Base-by-base conservation (phyloP, 1,140 invertebrate species). In the Tetragonula clypearis region DNA sequence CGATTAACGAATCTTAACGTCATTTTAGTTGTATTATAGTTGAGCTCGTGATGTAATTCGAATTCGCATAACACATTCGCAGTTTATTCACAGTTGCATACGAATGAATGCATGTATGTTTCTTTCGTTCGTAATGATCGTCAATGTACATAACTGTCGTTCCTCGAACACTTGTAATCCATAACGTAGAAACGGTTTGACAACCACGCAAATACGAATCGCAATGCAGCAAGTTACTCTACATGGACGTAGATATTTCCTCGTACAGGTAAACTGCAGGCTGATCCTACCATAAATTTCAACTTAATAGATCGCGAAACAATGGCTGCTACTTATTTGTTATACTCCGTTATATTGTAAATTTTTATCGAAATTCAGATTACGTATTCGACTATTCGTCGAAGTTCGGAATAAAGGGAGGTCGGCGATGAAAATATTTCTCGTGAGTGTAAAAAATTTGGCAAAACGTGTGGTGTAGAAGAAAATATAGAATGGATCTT, bases 121-220 rank as follows among this genome's bases (percentile, higher is more conserved):
- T 17, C 11, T n/a, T 72, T 41, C 12, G n/a, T 72, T 49, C 2
- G 49, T 72, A 53, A 23, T 62, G 62, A 77, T 62, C 23, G 11
- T 23, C 30, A 19, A 23, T 41, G 58, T 49, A 49, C 41, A 8
- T 21, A 12, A n/a, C 35, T 49, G 35, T 77, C 56, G 30, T 77
- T 77, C 9, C 21, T 17, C 19, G 30, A 41, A 60, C 21, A 62
- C 58, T 35, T 41, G 75, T 62, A 62, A 77, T 77, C 35, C 58
- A 49, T 62, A 77, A 77, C 14, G 14, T 77, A 62, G 58, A 41
- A 62, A 77, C 58, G n/a, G 58, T 58, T 53, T 55, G 77, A 66
- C 23, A 72, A 6, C 1, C 1, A 19, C 0, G 69, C 41, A 72
- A 49, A 72, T 72, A 72, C 53, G 35, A 72, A 49, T 72, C 41